Evolutionary conservation across 2,888 invertebrate genomes (phyloP).

Genomic region (Phengaris alcon): DNA sequence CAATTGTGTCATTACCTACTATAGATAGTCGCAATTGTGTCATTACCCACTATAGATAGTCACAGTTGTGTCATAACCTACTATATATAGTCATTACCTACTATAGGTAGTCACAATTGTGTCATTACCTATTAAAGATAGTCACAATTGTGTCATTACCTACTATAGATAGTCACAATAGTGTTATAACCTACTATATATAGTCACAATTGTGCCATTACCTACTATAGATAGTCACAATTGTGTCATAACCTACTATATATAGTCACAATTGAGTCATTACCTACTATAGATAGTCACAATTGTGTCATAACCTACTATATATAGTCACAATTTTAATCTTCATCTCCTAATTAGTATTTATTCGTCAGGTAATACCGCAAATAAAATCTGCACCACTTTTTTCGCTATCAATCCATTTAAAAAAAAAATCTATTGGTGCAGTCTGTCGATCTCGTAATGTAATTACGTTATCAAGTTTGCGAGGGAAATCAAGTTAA

Average conservation of each 20-base stretch:
- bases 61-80: not conserved
- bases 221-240: not conserved
- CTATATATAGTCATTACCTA: not conserved
- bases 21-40: not conserved
- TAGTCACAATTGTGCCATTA: too few species aligned
- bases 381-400: not conserved
- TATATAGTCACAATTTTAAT: not conserved
- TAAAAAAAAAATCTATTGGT: too few species aligned
- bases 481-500: conserved; percentile 30
- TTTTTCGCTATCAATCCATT: conserved; percentile 2
- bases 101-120: not conserved
- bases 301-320: not conserved
- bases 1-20: not conserved
- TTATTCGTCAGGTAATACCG: not conserved
- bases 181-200: too few species aligned
- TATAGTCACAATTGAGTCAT: not conserved
- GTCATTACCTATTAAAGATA: not conserved
- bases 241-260: too few species aligned
- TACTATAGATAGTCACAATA: not conserved
- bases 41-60: not conserved
- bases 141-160: not conserved
- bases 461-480: conserved; percentile 24
- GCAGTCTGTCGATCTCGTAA: conserved; percentile 17
- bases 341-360: not conserved
- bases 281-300: not conserved